Evolutionary conservation across 2,888 invertebrate genomes (phyloP), one percentile per base, ranked within the genome.

Genomic region (Nasonia oneida): DNA sequence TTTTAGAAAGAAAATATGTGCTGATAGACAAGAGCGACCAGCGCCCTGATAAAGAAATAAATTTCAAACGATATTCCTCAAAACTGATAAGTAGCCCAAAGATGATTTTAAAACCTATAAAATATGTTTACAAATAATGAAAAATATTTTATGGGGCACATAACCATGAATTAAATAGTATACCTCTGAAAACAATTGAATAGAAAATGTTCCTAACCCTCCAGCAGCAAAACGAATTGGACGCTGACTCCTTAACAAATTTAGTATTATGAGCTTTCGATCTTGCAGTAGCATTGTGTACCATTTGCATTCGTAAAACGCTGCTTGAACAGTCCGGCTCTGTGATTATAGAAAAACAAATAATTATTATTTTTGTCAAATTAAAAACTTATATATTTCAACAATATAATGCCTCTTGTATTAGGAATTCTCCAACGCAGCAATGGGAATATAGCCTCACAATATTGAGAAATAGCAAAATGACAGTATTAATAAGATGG

Each of bases 281-380:
- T 93, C 92, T 67, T 92, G 91, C 15, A 91, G 89, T 80, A 94
- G 92, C 86, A 92, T 91, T 5, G 93, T 90, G 71, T 93, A 88
- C 95, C 95, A 95, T 1, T 94, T 93, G 0, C 94, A 93, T 85
- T 94, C 93, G 85, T 94, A 95, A 23, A 94, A 95, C 4, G 95
- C 95, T 71, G 94, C 92, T 3, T 93, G 92, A 1, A 95, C 92
- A 76, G 93, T 93, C 61, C 90, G 90, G 85, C 95, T 95, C 95
- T 95, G 90, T 37, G 90, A 92, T 37, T 37, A 5, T 37, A 61
- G 12, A 2, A 61, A 8, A n/a, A 61, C 8, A n/a, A 57, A 53
- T 12, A 23, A 61, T 85, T 64, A 12, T 23, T 14, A 2, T 64
- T 67, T 29, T 23, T 67, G 12, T 6, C 12, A 12, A 67, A 1